Conservation (phyloP, 2,797 vertebrate species). For the Hephaestus fuliginosus region DNA sequence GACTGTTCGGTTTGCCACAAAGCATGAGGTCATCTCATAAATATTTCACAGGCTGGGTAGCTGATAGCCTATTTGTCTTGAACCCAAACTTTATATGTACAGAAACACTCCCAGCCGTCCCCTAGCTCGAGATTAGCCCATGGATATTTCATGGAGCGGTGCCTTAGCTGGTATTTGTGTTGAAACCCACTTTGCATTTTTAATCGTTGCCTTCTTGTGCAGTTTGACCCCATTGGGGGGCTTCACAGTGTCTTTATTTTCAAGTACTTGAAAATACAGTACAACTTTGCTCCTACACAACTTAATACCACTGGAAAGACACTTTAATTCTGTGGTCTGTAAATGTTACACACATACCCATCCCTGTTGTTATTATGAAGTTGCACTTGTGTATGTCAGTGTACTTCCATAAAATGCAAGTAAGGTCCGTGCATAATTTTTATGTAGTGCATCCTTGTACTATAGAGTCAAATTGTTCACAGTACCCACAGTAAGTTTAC, state of each 20-base stretch:
- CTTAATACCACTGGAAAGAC: not conserved
- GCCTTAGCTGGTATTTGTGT: constrained; percentile 20
- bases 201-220: constrained; percentile 19
- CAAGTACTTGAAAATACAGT: too few species aligned
- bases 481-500: constrained; percentile 2
- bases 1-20: constrained; percentile 45
- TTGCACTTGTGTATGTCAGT: not conserved
- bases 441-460: not conserved
- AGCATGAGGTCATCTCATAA: constrained; percentile 74
- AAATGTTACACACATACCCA: not conserved
- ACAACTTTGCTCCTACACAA: constrained; percentile 8
- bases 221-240: constrained; percentile 14
- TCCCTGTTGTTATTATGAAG: not conserved
- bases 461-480: not conserved
- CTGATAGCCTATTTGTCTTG: constrained; percentile 63
- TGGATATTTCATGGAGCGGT: constrained; percentile 55
- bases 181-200: constrained; percentile 45
- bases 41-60: constrained; percentile 70
- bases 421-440: not conserved
- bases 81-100: constrained; percentile 56
- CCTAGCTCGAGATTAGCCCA: constrained; percentile 25
- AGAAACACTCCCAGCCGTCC: constrained; percentile 40
- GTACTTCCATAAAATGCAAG: not conserved
- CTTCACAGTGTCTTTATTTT: constrained; percentile 22
- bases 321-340: not conserved